Conservation (phyloP, 1,140 invertebrate species). For the Protaetia brevitarsis region DNA sequence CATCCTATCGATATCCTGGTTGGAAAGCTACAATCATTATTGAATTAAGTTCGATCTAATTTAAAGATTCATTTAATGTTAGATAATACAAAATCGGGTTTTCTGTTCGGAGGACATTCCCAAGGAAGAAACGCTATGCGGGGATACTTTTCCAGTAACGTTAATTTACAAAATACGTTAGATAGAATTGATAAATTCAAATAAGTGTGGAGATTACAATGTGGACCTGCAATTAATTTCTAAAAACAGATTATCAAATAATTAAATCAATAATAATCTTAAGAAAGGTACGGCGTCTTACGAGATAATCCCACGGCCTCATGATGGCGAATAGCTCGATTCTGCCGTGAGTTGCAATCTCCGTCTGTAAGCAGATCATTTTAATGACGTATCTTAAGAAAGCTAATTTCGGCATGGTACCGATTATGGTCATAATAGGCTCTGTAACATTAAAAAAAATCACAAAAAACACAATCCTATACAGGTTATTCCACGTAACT, state of each 20-base stretch:
- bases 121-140: constrained; percentile 42
- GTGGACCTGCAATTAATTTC: constrained; percentile 33
- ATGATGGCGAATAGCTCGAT: constrained; percentile 40
- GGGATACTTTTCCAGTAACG: constrained; percentile 40
- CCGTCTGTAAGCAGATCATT: constrained; percentile 37
- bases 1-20: constrained; percentile 33
- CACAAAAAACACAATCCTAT: too few species aligned
- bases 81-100: neutral
- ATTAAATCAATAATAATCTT: neutral
- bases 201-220: constrained; percentile 34
- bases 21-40: too few species aligned
- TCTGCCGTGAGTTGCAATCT: constrained; percentile 36
- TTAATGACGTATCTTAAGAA: too few species aligned
- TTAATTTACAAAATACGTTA: constrained; percentile 38
- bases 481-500: too few species aligned
- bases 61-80: neutral
- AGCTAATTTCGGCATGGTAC: too few species aligned
- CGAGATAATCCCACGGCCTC: constrained; percentile 36
- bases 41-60: constrained; percentile 7
- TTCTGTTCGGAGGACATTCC: constrained; percentile 26
- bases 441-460: too few species aligned
- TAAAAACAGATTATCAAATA: constrained; percentile 16
- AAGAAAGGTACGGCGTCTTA: constrained; percentile 25
- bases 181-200: constrained; percentile 34
- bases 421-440: too few species aligned